These are phyloP conservation scores for Pammene fasciana DNA, from an alignment of 2,888 invertebrate species.

Conservation along the genomic window DNA sequence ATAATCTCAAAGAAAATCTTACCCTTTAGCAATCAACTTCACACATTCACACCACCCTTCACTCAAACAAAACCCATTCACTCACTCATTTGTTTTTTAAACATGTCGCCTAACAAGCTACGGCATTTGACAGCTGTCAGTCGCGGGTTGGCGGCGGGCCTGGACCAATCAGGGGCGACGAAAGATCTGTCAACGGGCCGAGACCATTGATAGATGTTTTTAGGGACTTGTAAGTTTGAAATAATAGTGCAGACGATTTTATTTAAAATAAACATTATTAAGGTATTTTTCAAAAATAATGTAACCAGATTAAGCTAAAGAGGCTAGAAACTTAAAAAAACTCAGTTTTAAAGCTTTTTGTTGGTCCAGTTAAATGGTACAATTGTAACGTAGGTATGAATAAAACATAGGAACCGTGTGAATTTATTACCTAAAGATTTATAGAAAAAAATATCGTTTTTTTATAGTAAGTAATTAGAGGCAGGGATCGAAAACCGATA, in stretches of 20 bases:
- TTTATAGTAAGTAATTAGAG: too few relatives aligned
- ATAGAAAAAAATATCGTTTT: too few relatives aligned
- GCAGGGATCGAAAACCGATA: too few relatives aligned
- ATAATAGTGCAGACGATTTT: background rate
- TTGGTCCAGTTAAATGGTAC: too few relatives aligned
- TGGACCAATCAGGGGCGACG: constrained; percentile 74
- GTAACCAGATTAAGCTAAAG: too few relatives aligned
- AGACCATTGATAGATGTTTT: background rate
- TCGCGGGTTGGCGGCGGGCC: constrained; percentile 63
- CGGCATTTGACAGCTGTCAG: constrained; percentile 73
- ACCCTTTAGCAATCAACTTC: constrained; percentile 6
- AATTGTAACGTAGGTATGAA: too few relatives aligned
- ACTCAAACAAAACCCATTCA: constrained; percentile 6
- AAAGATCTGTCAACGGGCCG: constrained; percentile 62
- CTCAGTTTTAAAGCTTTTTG: too few relatives aligned
- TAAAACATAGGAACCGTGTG: too few relatives aligned
- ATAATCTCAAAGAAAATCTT: background rate
- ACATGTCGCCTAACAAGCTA: constrained; percentile 61
- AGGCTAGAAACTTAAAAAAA: too few relatives aligned
- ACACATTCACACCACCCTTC: constrained; percentile 21
- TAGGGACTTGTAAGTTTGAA: constrained; percentile 1
- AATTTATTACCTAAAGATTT: too few relatives aligned
- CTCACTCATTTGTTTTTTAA: constrained; percentile 54
- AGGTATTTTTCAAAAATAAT: background rate
- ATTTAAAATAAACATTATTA: too few relatives aligned